phyloP scores from a whole-genome alignment of 2,888 invertebrate species.

The Sturmia bella region DNA sequence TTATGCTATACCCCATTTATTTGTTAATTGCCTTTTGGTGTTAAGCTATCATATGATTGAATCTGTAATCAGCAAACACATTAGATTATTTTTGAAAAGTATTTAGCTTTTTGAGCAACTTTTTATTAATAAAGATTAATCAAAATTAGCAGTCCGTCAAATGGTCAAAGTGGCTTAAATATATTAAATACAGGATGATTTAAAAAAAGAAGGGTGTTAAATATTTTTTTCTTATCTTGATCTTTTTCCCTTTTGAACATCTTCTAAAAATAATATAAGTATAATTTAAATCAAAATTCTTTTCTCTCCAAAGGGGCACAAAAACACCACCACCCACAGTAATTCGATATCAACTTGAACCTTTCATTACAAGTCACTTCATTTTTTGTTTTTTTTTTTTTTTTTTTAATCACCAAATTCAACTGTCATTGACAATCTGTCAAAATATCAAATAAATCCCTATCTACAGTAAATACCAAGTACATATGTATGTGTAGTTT shows the following conservation, averaged over 20 bases:
- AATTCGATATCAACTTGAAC: constrained; percentile 43
- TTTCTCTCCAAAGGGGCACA: constrained; percentile 4
- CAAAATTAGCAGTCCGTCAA: too few species aligned
- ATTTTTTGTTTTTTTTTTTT: constrained; percentile 4
- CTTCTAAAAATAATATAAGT: neutral
- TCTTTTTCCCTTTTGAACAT: constrained; percentile 14
- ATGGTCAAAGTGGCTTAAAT: too few species aligned
- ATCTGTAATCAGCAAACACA: too few species aligned
- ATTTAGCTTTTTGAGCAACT: too few species aligned
- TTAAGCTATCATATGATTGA: too few species aligned
- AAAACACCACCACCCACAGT: constrained; percentile 55
- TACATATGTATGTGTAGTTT: constrained; percentile 27
- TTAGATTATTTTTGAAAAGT: too few species aligned
- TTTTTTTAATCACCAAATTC: constrained; percentile 20
- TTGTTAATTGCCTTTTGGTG: too few species aligned
- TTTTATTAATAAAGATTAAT: too few species aligned
- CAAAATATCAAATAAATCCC: constrained; percentile 69
- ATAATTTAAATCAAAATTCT: constrained; percentile 33
- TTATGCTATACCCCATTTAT: too few species aligned
- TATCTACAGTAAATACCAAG: neutral
- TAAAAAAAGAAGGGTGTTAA: too few species aligned
- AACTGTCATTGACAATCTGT: constrained; percentile 71
- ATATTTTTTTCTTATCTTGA: neutral
- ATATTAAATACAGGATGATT: too few species aligned
- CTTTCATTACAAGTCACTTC: neutral